phyloP scores from a whole-genome alignment of 2,797 vertebrate genomes.

The Clarias pachynema region DNA sequence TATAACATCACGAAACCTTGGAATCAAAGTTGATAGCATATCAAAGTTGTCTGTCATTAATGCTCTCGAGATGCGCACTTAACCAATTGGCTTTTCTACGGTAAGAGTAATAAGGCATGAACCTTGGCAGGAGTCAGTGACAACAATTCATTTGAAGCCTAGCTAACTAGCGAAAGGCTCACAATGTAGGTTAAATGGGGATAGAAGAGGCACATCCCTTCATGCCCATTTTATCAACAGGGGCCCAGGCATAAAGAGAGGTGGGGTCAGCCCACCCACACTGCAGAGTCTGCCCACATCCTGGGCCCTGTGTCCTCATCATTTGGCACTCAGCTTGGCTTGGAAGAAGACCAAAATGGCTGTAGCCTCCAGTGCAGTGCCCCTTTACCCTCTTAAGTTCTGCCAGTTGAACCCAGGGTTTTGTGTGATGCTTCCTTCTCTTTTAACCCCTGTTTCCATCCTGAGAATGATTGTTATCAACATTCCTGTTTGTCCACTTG shows the following conservation, averaged over 20 bases:
- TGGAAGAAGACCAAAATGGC: constrained; percentile 58
- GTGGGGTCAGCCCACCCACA: constrained; percentile 58
- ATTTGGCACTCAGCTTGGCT: constrained; percentile 54
- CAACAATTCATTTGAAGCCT: constrained; percentile 47
- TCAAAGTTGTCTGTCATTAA: constrained; percentile 7
- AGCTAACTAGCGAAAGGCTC: constrained; percentile 35
- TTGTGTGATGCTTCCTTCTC: constrained; percentile 46
- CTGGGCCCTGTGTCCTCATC: constrained; percentile 57
- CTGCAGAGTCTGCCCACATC: constrained; percentile 56
- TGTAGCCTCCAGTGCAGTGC: constrained; percentile 42
- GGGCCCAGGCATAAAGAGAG: constrained; percentile 51
- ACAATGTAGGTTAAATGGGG: constrained; percentile 53
- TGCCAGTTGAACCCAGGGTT: constrained; percentile 45
- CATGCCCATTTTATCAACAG: constrained; percentile 56
- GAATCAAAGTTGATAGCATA: neutral
- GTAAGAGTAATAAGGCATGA: constrained; percentile 44
- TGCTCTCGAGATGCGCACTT: constrained; percentile 5
- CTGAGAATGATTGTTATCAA: constrained; percentile 1
- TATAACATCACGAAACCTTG: constrained; percentile 20
- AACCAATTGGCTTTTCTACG: constrained; percentile 36
- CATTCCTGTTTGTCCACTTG: constrained; percentile 15
- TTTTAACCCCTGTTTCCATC: constrained; percentile 18
- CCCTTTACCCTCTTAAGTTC: constrained; percentile 47
- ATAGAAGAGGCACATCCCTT: constrained; percentile 51
- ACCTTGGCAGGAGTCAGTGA: constrained; percentile 45